Conservation (phyloP, 2,888 invertebrate species). For the Phengaris alcon region DNA sequence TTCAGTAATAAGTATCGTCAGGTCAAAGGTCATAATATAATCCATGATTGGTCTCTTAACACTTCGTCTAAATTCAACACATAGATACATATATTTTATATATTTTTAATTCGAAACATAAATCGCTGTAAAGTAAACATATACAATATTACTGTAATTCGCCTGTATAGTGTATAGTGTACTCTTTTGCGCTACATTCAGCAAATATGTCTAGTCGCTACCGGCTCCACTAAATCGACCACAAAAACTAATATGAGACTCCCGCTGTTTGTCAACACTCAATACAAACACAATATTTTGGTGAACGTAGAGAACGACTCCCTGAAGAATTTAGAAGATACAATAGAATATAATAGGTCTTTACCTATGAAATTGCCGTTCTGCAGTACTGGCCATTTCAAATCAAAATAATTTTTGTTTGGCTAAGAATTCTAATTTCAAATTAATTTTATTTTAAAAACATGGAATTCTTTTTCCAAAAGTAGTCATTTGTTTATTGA, state of each 20-base stretch:
- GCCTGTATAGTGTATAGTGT: neutral
- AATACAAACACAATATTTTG: neutral
- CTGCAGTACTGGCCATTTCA: no score
- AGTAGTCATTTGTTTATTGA: no score
- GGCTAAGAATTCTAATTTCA: no score
- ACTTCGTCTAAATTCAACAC: neutral
- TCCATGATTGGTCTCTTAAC: neutral
- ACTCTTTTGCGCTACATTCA: neutral
- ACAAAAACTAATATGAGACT: neutral
- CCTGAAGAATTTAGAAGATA: neutral
- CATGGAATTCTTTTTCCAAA: no score
- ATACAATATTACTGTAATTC: no score
- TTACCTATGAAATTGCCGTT: no score
- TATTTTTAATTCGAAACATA: no score
- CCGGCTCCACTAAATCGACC: neutral
- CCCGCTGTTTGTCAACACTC: constrained; percentile 8
- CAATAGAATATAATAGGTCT: no score
- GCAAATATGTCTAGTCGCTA: neutral
- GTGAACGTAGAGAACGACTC: neutral
- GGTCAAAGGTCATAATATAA: neutral
- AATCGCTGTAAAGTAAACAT: no score
- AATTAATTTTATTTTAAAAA: no score
- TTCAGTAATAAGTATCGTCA: neutral
- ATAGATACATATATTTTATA: no score
- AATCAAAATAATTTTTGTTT: no score